Conservation (phyloP, 2,888 invertebrate genomes). For the Thereva unica region DNA sequence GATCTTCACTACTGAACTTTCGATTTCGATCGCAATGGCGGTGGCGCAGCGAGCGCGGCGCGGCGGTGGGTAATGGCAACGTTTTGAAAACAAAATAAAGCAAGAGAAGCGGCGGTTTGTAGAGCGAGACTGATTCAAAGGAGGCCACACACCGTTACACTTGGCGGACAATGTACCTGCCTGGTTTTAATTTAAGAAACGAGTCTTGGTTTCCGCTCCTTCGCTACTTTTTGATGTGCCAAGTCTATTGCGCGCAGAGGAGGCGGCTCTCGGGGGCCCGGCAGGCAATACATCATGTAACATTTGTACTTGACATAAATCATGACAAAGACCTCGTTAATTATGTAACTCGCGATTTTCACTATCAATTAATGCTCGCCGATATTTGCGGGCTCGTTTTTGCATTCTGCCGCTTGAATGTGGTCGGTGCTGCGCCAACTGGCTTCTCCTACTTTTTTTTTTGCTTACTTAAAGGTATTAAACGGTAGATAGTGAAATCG, state of each 20-base stretch:
- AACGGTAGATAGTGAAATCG: too few species aligned
- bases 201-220: constrained; percentile 14
- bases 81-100: neutral
- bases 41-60: neutral
- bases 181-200: neutral
- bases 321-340: constrained; percentile 41
- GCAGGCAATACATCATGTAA: constrained; percentile 23
- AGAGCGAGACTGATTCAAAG: constrained; percentile 11
- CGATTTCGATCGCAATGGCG: neutral
- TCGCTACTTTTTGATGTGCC: too few species aligned
- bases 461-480: too few species aligned
- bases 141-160: constrained; percentile 25
- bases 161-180: constrained; percentile 25
- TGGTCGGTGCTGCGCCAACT: too few species aligned
- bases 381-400: neutral
- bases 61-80: neutral
- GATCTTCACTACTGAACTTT: too few species aligned
- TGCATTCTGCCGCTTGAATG: too few species aligned
- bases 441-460: too few species aligned
- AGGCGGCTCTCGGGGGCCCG: constrained; percentile 8
- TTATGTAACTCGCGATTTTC: constrained; percentile 40
- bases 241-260: constrained; percentile 7
- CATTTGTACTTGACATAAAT: constrained; percentile 42
- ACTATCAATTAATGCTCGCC: constrained; percentile 39
- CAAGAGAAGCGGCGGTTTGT: constrained; percentile 8